A percentile compares a stretch with the other conserved stretches of the same genome.
Evolutionary conservation across 2,113 vertebrate species (phyloP).

Genomic region (Strix aluco): DNA sequence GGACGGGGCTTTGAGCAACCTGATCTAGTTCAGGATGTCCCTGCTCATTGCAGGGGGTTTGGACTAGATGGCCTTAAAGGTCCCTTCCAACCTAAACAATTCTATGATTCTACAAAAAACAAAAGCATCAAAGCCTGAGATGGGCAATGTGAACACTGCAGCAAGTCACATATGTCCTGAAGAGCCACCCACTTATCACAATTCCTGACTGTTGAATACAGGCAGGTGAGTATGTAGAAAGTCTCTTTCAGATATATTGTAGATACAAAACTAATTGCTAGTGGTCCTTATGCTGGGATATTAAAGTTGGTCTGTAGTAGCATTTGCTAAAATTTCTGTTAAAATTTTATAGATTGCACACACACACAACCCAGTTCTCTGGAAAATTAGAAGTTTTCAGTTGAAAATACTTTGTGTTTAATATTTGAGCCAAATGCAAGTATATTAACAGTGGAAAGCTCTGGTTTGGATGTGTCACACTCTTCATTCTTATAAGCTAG

Average conservation of each 20-base stretch:
- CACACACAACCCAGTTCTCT: background rate
- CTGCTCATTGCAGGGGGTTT: background rate
- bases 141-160: rapidly evolving
- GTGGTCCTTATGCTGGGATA: background rate
- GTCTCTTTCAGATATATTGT: rapidly evolving
- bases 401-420: background rate
- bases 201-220: background rate
- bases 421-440: background rate
- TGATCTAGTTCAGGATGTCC: background rate
- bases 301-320: background rate
- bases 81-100: background rate
- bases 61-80: background rate
- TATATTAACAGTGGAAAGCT: background rate
- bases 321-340: background rate
- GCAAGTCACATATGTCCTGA: background rate
- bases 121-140: background rate
- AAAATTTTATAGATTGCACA: background rate
- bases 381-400: background rate
- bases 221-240: background rate
- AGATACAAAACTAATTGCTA: rapidly evolving
- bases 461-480: background rate
- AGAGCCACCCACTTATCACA: background rate
- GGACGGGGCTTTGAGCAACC: background rate
- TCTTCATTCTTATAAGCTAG: background rate
- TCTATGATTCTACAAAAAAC: background rate